Evolutionary conservation across 2,797 vertebrate species (phyloP).

Genomic region (Limnodromus scolopaceus): DNA sequence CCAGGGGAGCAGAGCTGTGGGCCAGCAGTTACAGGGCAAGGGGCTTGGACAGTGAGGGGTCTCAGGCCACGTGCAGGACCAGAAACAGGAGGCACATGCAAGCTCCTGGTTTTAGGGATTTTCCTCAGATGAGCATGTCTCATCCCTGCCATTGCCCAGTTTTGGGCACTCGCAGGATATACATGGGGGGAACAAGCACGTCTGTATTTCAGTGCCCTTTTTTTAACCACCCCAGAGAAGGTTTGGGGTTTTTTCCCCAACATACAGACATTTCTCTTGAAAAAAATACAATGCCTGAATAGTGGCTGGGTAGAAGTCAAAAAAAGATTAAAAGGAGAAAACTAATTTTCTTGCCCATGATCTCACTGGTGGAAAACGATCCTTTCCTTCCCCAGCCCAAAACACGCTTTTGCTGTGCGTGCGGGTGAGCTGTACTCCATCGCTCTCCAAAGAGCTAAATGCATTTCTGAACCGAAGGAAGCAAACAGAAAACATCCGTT

Average conservation of each 20-base stretch:
- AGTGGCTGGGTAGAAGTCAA: background rate
- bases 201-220: background rate
- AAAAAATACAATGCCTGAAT: background rate
- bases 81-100: background rate
- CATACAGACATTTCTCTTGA: background rate
- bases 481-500: constrained; percentile 60
- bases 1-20: background rate
- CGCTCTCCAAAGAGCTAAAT: constrained; percentile 1
- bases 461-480: constrained; percentile 20
- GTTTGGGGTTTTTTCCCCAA: background rate
- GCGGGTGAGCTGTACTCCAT: background rate
- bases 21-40: background rate
- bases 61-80: background rate
- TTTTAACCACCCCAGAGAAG: background rate
- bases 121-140: background rate
- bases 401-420: background rate
- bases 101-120: background rate
- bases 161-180: background rate
- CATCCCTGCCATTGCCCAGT: accelerated
- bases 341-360: constrained; percentile 4
- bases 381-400: background rate
- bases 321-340: constrained; percentile 23
- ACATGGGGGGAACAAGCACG: accelerated
- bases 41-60: background rate
- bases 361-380: background rate